Evolutionary conservation across 1,140 invertebrate species (phyloP), one percentile per base, ranked within the genome.

Genomic region (Schlechtendalia chinensis): DNA sequence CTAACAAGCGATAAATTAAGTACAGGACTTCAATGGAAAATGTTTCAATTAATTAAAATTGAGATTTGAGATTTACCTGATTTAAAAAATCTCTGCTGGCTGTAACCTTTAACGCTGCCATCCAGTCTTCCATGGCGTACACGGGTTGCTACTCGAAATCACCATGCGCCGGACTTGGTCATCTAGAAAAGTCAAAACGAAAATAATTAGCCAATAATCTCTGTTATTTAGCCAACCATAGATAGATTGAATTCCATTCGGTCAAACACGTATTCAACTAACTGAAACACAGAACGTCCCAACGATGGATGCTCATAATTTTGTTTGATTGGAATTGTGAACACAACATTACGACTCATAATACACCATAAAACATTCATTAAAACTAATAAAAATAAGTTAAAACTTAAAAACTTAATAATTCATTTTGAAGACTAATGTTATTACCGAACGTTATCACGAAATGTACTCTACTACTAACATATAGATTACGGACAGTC

Each of bases 111-210:
- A 80, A 39, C 10, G 79, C 79, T 32, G 81, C 77, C 19, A 83
- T 59, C 79, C 81, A 82, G 72, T 82, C 82, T 77, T 83, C 81
- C 81, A 82, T 81, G 22, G 50, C 22, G 27, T 47, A 81, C 45
- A 81, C 0, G 19, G n/a, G 19, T 6, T 24, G 39, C 8, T 45
- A 24, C 47, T 45, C 24, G 17, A 61, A 27, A 29, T 47, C 10
- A 50, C 22, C 32, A 19, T 27, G 39, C 2, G 5, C 63, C n/a
- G 27, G 14, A 39, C 10, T 61, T 63, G 75, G 56, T 61, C 75
- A 79, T 61, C 75, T 79, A 19, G 16, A 63, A 63, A 77, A 77
- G n/a, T 27, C 1, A 61, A 45, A 61, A 63, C 19, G 16, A 56
- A 77, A 77, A 77, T 16, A 6, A 24, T 59, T 45, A 45, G 22